Base-by-base conservation (phyloP, 2,113 vertebrate genomes). In the Potamarius usumacintae region DNA sequence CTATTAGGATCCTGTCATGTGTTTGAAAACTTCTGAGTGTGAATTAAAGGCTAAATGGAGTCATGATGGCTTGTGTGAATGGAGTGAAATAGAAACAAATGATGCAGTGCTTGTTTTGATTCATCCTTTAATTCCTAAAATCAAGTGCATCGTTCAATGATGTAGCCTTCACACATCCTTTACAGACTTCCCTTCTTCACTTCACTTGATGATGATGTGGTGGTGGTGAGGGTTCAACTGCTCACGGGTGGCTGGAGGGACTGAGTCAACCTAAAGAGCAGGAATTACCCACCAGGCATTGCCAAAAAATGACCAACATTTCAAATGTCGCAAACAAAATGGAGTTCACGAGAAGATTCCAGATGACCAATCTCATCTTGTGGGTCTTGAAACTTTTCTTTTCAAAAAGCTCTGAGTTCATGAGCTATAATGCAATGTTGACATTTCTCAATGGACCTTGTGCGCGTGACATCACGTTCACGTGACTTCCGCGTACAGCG, bases 1-100 rank as follows among this genome's bases (percentile, higher is more conserved):
- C 91, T 80, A 80, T 92, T 90, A 86, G 69, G 58, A 34, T 42
- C 72, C 85, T 50, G 65, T 82, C 65, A 89, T 85, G 82, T 65
- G 71, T 82, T 85, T 58, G 77, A 82, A 50, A 55, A 87, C 55
- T 85, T 72, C 12, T 1, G 55, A 89, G 82, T 11, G 20, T 42
- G 63, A 84, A 85, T 71, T 42, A 50, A 58, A 22, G 27, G 81
- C 7, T 34, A n/a, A 69, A 69, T 30, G 17, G 15, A 67, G 10
- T 81, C 53, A 48, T 48, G 5, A 34, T 14, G 8, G 22, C 30
- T 62, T 14, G 8, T 17, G 25, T 18, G n/a, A 58, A 34, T 5
- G n/a, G 18, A 34, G 53, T 20, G 17, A 18, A 34, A 30, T 58
- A 34, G 78, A 80, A 60, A 62, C 30, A 42, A 82, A 62, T 7